Base-by-base conservation (phyloP, 2,113 vertebrate genomes). In the Leptosomus discolor region DNA sequence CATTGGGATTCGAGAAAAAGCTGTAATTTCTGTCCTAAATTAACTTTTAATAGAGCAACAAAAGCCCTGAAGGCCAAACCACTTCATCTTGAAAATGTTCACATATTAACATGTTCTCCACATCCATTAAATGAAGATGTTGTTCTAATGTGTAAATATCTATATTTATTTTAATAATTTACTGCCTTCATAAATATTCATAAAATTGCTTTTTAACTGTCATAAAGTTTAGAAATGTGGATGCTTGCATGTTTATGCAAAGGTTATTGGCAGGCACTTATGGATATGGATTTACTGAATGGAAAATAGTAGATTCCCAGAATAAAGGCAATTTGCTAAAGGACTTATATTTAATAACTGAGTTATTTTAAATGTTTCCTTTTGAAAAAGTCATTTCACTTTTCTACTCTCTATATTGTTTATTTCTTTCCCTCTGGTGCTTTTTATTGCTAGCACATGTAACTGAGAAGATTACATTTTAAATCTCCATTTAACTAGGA, bases 151-250 rank as follows among this genome's bases (percentile, higher is more conserved):
- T 85, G 64, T 96, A 96, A 97, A 95, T 95, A 97, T 95, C 94
- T 98, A 51, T 71, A 85, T 94, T 86, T 96, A 84, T 96, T 57
- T 98, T 93, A 94, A 97, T 96, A 94, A 97, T 96, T 94, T 97
- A 96, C 80, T 61, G 19, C 51, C n/a, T 36, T 95, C 45, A 94
- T 97, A 96, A 97, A 97, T 96, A 97, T 97, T 96, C 70, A 97
- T 95, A 79, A 60, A 92, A 88, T 89, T 89, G 39, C 51, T 93
- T 95, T 96, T 93, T 96, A 96, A 94, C 70, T 94, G 85, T 95
- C 94, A 90, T 67, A 43, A 92, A 89, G 71, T 95, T 93, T 88
- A 64, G 70, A 86, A 95, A 95, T 67, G 87, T 86, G 30, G 41
- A 90, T 92, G 64, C 86, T 60, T 50, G 48, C 36, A 15, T 94